These are phyloP conservation scores for Megaceryle torquata DNA, from an alignment of 2,113 vertebrate species.

Conservation along the genomic window DNA sequence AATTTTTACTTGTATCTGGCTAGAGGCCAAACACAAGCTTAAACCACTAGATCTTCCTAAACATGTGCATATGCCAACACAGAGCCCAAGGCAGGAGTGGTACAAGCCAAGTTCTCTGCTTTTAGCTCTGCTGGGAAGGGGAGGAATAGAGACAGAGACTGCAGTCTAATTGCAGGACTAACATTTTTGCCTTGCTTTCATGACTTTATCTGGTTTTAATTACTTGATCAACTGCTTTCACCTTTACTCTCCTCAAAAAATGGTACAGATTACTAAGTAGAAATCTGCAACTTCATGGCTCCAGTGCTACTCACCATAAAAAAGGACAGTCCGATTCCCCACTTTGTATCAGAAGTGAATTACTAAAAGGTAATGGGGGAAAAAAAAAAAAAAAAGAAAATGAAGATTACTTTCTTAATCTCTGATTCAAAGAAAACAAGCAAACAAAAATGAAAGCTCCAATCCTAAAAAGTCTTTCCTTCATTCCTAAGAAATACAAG, in stretches of 20 bases:
- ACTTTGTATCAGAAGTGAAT: background rate
- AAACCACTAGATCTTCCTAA: slow-evolving; percentile 11
- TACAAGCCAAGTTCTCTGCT: background rate
- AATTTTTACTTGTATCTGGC: slow-evolving; percentile 7
- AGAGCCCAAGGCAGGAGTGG: slow-evolving; percentile 44
- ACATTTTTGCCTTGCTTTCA: background rate
- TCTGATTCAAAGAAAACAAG: background rate
- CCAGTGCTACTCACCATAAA: background rate
- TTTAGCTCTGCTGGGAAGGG: slow-evolving; percentile 1
- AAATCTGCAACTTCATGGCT: background rate
- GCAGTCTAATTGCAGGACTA: background rate
- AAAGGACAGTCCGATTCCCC: background rate
- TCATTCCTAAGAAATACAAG: background rate
- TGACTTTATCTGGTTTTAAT: slow-evolving; percentile 23
- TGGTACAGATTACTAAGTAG: background rate
- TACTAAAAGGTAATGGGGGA: background rate
- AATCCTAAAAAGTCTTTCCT: background rate
- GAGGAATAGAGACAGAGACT: background rate
- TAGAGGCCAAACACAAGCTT: slow-evolving; percentile 33
- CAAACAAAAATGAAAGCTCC: background rate
- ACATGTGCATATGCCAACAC: background rate
- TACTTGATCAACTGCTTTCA: background rate
- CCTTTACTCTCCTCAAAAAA: background rate
- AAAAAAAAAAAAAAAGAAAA: background rate
- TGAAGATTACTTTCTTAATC: background rate